A percentile compares a stretch with the other conserved stretches of the same genome.
phyloP scores from a whole-genome alignment of 2,113 vertebrate species.

The Columba janthina region DNA sequence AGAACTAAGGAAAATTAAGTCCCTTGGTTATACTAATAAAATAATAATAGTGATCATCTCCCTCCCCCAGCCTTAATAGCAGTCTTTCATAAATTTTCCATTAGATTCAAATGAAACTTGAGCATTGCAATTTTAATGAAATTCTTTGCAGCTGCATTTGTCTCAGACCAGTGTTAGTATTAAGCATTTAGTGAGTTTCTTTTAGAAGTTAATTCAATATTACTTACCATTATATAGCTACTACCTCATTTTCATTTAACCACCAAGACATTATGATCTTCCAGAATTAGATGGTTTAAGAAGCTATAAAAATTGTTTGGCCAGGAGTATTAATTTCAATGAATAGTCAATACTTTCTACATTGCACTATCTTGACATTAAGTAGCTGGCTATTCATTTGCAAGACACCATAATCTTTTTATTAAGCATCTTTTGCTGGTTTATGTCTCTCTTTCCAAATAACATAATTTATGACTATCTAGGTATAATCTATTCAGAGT shows the following conservation, averaged over 20 bases:
- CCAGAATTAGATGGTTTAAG: not conserved
- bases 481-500: not conserved
- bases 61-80: not conserved
- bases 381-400: constrained; percentile 34
- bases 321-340: not conserved
- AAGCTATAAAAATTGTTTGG: not conserved
- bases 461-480: constrained; percentile 26
- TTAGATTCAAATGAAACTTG: constrained; percentile 16
- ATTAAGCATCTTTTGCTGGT: constrained; percentile 26
- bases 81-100: constrained; percentile 6
- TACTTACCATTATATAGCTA: not conserved
- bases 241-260: constrained; percentile 5
- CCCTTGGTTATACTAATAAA: not conserved
- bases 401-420: constrained; percentile 20
- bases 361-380: not conserved
- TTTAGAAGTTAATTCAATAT: constrained; percentile 9
- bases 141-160: constrained; percentile 1
- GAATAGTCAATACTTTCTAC: not conserved
- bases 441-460: not conserved
- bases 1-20: not conserved
- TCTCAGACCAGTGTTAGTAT: not conserved
- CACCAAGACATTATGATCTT: not conserved
- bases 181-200: constrained; percentile 1
- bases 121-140: not conserved
- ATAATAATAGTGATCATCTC: not conserved